Evolutionary conservation across 2,113 vertebrate species (phyloP).

Genomic region (Donacobius atricapilla): DNA sequence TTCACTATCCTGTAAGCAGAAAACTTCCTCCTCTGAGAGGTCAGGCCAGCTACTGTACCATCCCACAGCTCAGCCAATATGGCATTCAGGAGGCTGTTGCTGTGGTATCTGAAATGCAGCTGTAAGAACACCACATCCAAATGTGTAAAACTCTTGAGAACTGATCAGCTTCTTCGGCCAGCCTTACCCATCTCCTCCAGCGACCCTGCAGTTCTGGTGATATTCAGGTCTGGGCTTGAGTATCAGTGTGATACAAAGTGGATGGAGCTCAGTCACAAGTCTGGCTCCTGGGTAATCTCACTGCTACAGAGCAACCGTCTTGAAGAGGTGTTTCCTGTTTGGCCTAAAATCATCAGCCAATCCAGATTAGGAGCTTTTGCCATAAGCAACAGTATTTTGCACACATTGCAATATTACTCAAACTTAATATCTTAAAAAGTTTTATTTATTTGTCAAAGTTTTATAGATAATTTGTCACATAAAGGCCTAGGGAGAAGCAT

Average conservation of each 20-base stretch:
- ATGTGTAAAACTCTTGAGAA: background rate
- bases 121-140: background rate
- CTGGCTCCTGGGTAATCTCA: background rate
- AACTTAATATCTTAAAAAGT: background rate
- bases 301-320: background rate
- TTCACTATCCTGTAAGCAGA: background rate
- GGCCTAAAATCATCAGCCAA: background rate
- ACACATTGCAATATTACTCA: background rate
- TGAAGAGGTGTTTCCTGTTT: background rate
- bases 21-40: background rate
- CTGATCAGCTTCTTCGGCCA: background rate
- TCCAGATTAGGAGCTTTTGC: background rate
- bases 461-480: background rate
- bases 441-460: background rate
- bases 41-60: background rate
- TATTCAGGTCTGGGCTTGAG: background rate
- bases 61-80: background rate
- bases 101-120: background rate
- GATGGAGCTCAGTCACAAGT: background rate
- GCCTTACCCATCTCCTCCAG: background rate
- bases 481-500: background rate
- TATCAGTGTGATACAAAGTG: background rate
- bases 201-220: background rate
- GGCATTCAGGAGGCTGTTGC: accelerated
- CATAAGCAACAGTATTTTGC: background rate